Percentiles rank a stretch among this genome's conserved stretches.
These are phyloP conservation scores for Aphrophora alni DNA, from an alignment of 2,888 invertebrate genomes.

Conservation along the genomic window DNA sequence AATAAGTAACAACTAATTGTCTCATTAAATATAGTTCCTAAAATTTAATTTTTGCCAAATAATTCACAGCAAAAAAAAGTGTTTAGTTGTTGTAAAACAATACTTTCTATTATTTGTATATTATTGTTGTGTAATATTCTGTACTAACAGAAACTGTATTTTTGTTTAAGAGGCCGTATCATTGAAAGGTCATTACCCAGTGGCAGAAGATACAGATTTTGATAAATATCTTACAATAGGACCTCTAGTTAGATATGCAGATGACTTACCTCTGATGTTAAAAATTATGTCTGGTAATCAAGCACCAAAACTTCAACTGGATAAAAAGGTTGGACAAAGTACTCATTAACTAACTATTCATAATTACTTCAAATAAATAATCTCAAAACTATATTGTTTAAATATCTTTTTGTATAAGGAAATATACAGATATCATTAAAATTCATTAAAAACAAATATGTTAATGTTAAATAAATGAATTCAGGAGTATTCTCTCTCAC, in stretches of 20 bases:
- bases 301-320: constrained; percentile 65
- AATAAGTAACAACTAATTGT: too few species aligned
- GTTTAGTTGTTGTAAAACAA: too few species aligned
- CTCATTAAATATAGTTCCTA: too few species aligned
- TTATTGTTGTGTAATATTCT: too few species aligned
- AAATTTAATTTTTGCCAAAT: too few species aligned
- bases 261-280: constrained; percentile 80
- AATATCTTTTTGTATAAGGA: background rate
- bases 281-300: constrained; percentile 70
- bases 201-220: constrained; percentile 63
- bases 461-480: too few species aligned
- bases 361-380: background rate
- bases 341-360: constrained; percentile 15
- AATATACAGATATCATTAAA: too few species aligned
- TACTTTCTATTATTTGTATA: too few species aligned
- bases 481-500: too few species aligned
- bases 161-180: constrained; percentile 69
- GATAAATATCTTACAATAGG: constrained; percentile 72
- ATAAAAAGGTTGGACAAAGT: constrained; percentile 59
- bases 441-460: too few species aligned
- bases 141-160: too few species aligned
- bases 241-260: constrained; percentile 87
- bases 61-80: too few species aligned
- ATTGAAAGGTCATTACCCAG: constrained; percentile 81
- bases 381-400: background rate